A percentile compares a stretch with the other conserved stretches of the same genome.
These are phyloP conservation scores for Laticauda laticaudata DNA, from an alignment of 2,113 vertebrate genomes.

Conservation along the genomic window DNA sequence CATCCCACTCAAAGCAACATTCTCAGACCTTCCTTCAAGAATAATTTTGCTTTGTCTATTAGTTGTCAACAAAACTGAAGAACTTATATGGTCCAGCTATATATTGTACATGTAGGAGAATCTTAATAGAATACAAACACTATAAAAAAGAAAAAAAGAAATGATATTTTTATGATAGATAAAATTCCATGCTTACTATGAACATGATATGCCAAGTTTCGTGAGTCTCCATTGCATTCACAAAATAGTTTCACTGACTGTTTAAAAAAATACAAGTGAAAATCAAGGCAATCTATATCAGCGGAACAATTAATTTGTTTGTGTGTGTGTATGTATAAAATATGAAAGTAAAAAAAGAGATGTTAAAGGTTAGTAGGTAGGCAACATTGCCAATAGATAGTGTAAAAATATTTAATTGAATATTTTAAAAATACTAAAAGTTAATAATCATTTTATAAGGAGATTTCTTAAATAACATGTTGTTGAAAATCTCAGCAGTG, in stretches of 20 bases:
- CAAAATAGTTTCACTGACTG: conserved; percentile 43
- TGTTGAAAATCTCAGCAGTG: conserved; percentile 54
- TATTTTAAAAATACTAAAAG: conserved; percentile 38
- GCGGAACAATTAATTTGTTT: not conserved
- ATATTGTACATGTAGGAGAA: conserved; percentile 58
- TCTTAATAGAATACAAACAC: conserved; percentile 52
- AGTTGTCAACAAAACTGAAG: conserved; percentile 70
- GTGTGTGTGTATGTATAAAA: no score
- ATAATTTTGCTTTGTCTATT: conserved; percentile 71
- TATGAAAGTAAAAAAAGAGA: conserved; percentile 32
- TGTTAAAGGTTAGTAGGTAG: not conserved
- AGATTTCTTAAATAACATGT: conserved; percentile 29
- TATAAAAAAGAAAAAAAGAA: conserved; percentile 31
- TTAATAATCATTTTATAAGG: conserved; percentile 13
- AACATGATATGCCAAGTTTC: conserved; percentile 26
- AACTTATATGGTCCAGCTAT: conserved; percentile 57
- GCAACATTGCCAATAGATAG: not conserved
- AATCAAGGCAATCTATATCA: conserved; percentile 35
- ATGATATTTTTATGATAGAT: conserved; percentile 43
- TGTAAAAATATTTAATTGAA: not conserved
- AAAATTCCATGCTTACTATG: conserved; percentile 52
- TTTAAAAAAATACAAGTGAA: conserved; percentile 38
- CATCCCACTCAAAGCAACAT: conserved; percentile 65
- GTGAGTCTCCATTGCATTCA: conserved; percentile 46
- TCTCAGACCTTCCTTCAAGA: conserved; percentile 68